Evolutionary conservation across 2,797 vertebrate genomes (phyloP).

Genomic region (Enteromius thamalakanensis): DNA sequence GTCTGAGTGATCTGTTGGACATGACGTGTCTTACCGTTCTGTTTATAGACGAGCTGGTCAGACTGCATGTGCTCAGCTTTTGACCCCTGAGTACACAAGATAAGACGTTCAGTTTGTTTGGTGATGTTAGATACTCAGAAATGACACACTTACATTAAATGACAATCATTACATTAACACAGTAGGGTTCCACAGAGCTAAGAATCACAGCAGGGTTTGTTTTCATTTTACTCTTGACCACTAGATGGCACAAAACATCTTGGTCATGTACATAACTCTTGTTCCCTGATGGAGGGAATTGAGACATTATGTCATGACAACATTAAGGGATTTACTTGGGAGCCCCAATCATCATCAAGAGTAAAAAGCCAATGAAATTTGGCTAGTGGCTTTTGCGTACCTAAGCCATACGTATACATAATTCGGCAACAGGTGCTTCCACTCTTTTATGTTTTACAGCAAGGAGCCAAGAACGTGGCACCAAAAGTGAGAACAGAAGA

Average conservation of each 20-base stretch:
- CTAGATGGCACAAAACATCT: not conserved
- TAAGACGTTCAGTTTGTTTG: not conserved
- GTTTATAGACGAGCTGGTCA: conserved; percentile 89
- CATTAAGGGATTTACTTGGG: too few species aligned
- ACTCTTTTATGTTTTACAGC: too few species aligned
- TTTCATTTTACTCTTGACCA: not conserved
- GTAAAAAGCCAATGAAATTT: too few species aligned
- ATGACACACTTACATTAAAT: not conserved
- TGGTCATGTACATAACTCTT: too few species aligned
- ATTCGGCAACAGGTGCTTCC: too few species aligned
- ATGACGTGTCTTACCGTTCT: conserved; percentile 83
- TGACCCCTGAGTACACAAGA: conserved; percentile 58
- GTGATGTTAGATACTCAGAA: not conserved
- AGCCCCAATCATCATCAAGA: too few species aligned
- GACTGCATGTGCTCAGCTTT: conserved; percentile 78
- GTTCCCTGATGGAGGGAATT: too few species aligned
- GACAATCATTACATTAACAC: not conserved
- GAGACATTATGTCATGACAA: too few species aligned
- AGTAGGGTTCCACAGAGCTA: not conserved
- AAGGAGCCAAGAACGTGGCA: too few species aligned
- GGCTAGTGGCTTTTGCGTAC: too few species aligned
- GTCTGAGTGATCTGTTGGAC: not conserved
- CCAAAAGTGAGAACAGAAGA: too few species aligned
- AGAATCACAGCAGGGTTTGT: not conserved
- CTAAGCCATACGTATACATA: too few species aligned